Percentiles rank a stretch among this genome's conserved stretches.
Conservation (phyloP, 2,888 invertebrate genomes). For the Cynaeus angustus region DNA sequence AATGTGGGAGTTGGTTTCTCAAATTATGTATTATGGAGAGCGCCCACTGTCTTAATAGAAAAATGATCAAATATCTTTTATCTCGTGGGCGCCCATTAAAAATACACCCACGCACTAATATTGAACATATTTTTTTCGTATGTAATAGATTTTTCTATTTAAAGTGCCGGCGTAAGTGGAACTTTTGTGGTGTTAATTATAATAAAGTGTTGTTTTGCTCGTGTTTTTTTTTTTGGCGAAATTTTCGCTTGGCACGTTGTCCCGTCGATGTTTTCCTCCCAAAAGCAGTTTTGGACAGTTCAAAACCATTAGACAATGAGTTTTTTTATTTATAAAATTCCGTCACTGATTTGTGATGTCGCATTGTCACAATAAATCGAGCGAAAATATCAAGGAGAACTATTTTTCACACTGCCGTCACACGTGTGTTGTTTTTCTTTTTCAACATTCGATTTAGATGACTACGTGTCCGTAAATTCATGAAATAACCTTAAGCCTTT, state of each 20-base stretch:
- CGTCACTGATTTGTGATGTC: conserved; percentile 20
- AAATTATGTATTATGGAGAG: too few species aligned
- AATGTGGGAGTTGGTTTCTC: too few species aligned
- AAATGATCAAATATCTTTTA: conserved; percentile 27
- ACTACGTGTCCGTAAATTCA: conserved; percentile 28
- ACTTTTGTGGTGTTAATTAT: background rate
- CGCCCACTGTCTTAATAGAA: conserved; percentile 18
- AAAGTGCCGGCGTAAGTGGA: conserved; percentile 8
- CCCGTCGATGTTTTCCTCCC: background rate
- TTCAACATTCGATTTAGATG: conserved; percentile 2
- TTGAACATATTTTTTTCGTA: conserved; percentile 7
- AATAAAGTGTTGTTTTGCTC: conserved; percentile 8
- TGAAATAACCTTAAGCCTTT: conserved; percentile 21
- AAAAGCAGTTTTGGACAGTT: conserved; percentile 5
- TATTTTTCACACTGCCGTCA: conserved; percentile 47
- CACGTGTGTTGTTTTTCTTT: conserved; percentile 31
- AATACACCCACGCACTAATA: conserved; percentile 23
- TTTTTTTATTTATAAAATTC: conserved; percentile 33
- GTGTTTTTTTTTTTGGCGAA: conserved; percentile 1
- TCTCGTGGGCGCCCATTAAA: conserved; percentile 30
- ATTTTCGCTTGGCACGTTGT: conserved; percentile 14
- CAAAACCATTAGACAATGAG: conserved; percentile 16
- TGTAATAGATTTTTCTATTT: conserved; percentile 23
- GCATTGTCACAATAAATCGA: conserved; percentile 36
- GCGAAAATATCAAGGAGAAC: conserved; percentile 53